Percentiles rank a stretch among this genome's conserved stretches.
Conservation (phyloP, 2,113 vertebrate genomes). For the Mustela lutreola region DNA sequence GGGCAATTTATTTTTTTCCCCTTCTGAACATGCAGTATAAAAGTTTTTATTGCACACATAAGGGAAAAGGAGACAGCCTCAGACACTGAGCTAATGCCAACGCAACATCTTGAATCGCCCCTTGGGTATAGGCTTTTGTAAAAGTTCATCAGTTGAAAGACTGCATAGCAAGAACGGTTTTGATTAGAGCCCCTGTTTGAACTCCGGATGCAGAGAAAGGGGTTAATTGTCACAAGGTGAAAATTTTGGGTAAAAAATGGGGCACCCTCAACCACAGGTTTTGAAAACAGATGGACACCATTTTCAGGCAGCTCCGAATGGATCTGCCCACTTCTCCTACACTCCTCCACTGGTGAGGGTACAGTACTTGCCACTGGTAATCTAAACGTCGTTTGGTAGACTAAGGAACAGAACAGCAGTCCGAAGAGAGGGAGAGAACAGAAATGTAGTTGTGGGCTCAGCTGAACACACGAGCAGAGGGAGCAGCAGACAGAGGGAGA, state of each 20-base stretch:
- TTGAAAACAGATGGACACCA: slow-evolving; percentile 33
- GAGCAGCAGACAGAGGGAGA: not conserved
- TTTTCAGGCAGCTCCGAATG: slow-evolving; percentile 55
- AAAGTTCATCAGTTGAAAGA: slow-evolving; percentile 79
- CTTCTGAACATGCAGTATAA: not conserved
- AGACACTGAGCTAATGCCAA: slow-evolving; percentile 61
- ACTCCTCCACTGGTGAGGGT: not conserved
- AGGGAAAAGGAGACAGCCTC: slow-evolving; percentile 32
- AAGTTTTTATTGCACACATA: slow-evolving; percentile 54
- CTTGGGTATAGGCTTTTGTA: slow-evolving; percentile 76
- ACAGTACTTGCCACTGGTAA: not conserved
- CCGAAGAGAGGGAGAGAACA: not conserved
- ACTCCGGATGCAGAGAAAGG: slow-evolving; percentile 72
- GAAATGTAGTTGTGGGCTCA: not conserved
- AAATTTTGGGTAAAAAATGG: not conserved
- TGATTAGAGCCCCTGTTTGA: slow-evolving; percentile 81
- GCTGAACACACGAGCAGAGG: not conserved
- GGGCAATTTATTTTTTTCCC: slow-evolving; percentile 51
- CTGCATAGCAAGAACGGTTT: slow-evolving; percentile 68
- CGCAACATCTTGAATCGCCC: slow-evolving; percentile 72
- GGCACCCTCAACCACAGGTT: slow-evolving; percentile 24
- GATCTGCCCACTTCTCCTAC: not conserved
- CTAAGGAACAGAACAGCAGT: not conserved
- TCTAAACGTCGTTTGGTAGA: not conserved
- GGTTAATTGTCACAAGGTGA: slow-evolving; percentile 60